Conservation (phyloP, 2,797 vertebrate species). For the Sebastes baramenuke region DNA sequence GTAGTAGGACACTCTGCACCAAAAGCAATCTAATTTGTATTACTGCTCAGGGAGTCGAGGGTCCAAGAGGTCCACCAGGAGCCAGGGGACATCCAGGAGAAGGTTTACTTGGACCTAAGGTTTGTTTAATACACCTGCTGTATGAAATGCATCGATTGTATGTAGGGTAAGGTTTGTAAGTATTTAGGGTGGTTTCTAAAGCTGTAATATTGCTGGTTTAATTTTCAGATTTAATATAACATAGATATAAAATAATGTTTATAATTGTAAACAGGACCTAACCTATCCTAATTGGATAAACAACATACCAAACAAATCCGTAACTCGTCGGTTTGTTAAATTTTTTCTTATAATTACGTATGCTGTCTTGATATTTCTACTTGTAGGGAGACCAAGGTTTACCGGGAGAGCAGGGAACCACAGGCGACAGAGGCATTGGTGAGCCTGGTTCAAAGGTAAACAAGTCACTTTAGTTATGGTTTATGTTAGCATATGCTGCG, state of each 20-base stretch:
- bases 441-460: conserved; percentile 88
- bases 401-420: conserved; percentile 86
- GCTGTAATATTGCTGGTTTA: neutral
- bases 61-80: conserved; percentile 87
- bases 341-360: neutral
- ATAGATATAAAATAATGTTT: neutral
- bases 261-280: neutral
- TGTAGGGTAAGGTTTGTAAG: neutral
- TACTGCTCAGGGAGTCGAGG: conserved; percentile 84
- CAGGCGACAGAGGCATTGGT: conserved; percentile 86
- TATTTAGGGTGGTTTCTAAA: neutral
- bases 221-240: neutral
- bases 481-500: neutral
- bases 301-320: neutral
- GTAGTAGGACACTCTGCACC: neutral
- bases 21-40: neutral
- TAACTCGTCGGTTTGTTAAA: neutral
- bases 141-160: neutral
- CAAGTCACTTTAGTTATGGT: neutral
- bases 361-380: neutral
- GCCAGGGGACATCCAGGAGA: conserved; percentile 87
- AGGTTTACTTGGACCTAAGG: conserved; percentile 89
- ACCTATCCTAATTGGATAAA: neutral
- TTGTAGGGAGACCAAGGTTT: conserved; percentile 88
- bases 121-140: conserved; percentile 60